Evolutionary conservation across 2,888 invertebrate species (phyloP).

Genomic region (Enoplolaimus lenunculus): DNA sequence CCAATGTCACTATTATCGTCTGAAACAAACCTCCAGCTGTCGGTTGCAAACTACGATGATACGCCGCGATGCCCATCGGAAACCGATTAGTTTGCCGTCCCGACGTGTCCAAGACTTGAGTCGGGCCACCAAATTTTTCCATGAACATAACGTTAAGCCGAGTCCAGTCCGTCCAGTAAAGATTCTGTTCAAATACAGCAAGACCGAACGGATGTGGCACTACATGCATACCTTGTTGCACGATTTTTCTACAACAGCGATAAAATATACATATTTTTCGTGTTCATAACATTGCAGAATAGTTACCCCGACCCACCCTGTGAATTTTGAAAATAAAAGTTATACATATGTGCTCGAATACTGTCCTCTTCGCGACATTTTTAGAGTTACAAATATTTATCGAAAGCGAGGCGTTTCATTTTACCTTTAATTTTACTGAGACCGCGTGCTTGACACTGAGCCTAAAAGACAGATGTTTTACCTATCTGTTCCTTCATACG

Average conservation of each 20-base stretch:
- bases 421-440: too few species aligned
- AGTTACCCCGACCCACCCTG: too few species aligned
- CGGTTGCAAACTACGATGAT: conserved; percentile 36
- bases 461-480: too few species aligned
- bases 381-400: too few species aligned
- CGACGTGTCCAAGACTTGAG: conserved; percentile 32
- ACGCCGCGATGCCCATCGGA: conserved; percentile 39
- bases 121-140: conserved; percentile 37
- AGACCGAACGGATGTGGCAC: conserved; percentile 94
- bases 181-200: conserved; percentile 74
- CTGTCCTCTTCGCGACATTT: too few species aligned
- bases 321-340: too few species aligned
- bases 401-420: too few species aligned
- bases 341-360: too few species aligned
- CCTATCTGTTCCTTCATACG: conserved; percentile 68
- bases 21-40: conserved; percentile 22
- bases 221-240: conserved; percentile 35
- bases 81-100: conserved; percentile 24
- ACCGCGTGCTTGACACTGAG: too few species aligned
- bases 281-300: too few species aligned
- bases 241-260: conserved; percentile 9
- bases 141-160: conserved; percentile 33
- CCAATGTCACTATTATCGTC: too few species aligned
- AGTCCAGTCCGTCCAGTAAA: conserved; percentile 91
- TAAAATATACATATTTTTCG: too few species aligned